These are phyloP conservation scores for Telmatochromis sp. DNA, from an alignment of 2,113 vertebrate species.

Conservation along the genomic window DNA sequence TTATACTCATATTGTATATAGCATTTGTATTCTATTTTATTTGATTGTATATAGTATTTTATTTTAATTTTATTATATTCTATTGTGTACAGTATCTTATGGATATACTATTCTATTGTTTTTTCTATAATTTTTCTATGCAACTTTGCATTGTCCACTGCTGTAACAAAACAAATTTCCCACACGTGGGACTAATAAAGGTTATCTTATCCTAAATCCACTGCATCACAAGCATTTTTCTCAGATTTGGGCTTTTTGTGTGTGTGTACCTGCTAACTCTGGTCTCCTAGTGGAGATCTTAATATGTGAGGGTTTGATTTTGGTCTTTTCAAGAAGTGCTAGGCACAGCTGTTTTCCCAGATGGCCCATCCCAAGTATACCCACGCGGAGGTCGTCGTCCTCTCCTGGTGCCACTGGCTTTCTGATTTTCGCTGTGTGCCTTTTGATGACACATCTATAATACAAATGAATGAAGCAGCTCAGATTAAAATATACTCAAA, in stretches of 20 bases:
- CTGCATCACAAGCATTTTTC: not conserved
- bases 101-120: not conserved
- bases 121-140: not conserved
- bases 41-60: not conserved
- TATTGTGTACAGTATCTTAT: not conserved
- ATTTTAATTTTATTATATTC: not conserved
- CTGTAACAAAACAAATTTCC: too few species aligned
- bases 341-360: slow-evolving; percentile 70
- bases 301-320: slow-evolving; percentile 45
- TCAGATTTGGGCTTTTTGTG: not conserved
- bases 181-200: not conserved
- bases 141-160: too few species aligned
- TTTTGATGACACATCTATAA: not conserved
- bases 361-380: slow-evolving; percentile 69
- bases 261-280: slow-evolving; percentile 58
- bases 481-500: not conserved
- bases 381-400: slow-evolving; percentile 42
- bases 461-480: not conserved
- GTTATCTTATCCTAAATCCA: accelerated
- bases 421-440: not conserved
- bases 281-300: slow-evolving; percentile 69
- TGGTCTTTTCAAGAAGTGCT: slow-evolving; percentile 36
- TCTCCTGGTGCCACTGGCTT: not conserved
- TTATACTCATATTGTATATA: not conserved
- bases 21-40: not conserved